Evolutionary conservation across 1,140 invertebrate genomes (phyloP).

Genomic region (Subanguina moxae): DNA sequence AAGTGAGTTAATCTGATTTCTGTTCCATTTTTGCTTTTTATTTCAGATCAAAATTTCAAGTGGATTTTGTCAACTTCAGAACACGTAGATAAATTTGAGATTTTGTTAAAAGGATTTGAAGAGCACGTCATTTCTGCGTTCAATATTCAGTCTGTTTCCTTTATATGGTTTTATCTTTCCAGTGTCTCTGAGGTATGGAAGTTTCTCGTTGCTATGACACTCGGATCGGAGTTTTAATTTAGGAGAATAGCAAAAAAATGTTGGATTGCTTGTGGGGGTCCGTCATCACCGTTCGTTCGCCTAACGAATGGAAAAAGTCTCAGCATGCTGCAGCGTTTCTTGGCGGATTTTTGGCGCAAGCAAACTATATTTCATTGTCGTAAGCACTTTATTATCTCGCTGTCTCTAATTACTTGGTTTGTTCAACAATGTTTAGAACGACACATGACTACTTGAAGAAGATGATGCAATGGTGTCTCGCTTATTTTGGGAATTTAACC

Average conservation of each 20-base stretch:
- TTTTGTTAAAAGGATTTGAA: constrained; percentile 18
- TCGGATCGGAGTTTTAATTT: background rate
- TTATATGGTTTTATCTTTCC: constrained; percentile 45
- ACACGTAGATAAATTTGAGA: background rate
- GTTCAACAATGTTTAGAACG: constrained; percentile 14
- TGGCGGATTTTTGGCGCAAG: constrained; percentile 40
- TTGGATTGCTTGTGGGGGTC: constrained; percentile 30
- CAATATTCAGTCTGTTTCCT: constrained; percentile 30
- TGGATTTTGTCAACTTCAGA: background rate
- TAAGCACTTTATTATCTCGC: constrained; percentile 18
- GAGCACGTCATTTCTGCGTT: constrained; percentile 20
- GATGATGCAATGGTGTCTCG: constrained; percentile 34
- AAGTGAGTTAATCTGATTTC: background rate
- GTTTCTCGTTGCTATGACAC: too few species aligned
- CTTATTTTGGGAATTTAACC: constrained; percentile 24
- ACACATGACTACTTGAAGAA: constrained; percentile 26
- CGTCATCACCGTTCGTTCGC: constrained; percentile 15
- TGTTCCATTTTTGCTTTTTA: background rate
- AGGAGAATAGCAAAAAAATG: constrained; percentile 26
- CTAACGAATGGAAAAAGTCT: constrained; percentile 41
- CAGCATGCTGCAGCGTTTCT: constrained; percentile 43
- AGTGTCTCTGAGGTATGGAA: constrained; percentile 31
- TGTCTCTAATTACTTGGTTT: background rate
- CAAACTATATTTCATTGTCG: constrained; percentile 25
- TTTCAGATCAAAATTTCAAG: constrained; percentile 10